Evolutionary conservation across 2,888 invertebrate species (phyloP).

Genomic region (Drosophila leonis): DNA sequence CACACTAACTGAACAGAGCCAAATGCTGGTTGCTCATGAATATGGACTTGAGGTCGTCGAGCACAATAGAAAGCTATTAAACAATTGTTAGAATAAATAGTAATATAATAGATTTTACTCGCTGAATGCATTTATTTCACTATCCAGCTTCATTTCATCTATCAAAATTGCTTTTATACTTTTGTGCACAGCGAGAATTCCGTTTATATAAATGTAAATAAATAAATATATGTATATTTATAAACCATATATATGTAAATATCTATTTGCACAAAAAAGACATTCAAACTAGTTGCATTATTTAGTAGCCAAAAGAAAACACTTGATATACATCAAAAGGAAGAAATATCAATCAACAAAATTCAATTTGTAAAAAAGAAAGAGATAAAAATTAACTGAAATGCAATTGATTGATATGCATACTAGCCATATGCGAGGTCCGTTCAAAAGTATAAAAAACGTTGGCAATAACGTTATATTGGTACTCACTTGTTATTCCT

Average conservation of each 20-base stretch:
- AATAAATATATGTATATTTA: background rate
- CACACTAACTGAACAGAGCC: background rate
- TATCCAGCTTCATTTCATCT: background rate
- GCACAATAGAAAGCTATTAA: background rate
- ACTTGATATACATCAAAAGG: background rate
- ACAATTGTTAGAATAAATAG: slow-evolving; percentile 7
- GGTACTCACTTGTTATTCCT: too few relatives aligned
- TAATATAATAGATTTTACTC: slow-evolving; percentile 5
- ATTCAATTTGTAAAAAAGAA: too few relatives aligned
- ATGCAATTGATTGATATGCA: background rate
- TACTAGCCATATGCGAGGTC: too few relatives aligned
- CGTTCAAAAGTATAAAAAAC: too few relatives aligned
- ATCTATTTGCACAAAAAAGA: background rate
- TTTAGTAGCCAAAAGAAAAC: background rate
- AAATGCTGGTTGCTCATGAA: slow-evolving; percentile 15
- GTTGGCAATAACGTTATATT: too few relatives aligned
- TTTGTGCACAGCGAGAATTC: background rate
- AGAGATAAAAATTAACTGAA: background rate
- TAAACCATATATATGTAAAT: background rate
- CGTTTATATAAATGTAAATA: slow-evolving; percentile 2
- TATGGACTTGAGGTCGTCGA: slow-evolving; percentile 12
- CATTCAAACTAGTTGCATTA: background rate
- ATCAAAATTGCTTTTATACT: background rate
- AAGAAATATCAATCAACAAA: background rate
- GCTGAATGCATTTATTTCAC: background rate